Evolutionary conservation across 2,113 vertebrate genomes (phyloP), one percentile per base, ranked within the genome.

Genomic region (Alces alces): DNA sequence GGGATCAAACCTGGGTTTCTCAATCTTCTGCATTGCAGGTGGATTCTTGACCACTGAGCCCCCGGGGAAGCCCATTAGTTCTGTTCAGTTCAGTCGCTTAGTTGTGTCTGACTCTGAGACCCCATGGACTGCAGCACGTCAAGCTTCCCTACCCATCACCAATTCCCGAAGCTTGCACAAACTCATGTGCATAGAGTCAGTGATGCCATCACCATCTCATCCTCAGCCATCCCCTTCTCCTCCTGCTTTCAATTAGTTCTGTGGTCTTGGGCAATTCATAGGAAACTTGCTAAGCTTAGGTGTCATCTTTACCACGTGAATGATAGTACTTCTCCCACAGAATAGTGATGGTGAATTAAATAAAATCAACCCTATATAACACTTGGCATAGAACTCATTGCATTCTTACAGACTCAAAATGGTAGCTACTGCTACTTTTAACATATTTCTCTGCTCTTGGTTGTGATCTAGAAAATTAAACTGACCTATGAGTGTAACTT

Each of bases 381-480:
- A 79, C n/a, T 84, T n/a, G 17, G 57, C 55, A 70, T 0, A n/a
- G 58, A 80, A 39, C 1, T 6, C 66, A 70, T 54, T 54, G 39
- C 25, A 79, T 52, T n/a, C 83, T 47, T 55, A 58, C 78, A 92
- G 36, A 83, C 25, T 6, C 39, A 54, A 85, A 82, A 94, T 33
- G 27, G 58, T 27, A 83, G 78, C 50, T 86, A 36, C 23, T 92
- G 76, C 25, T 89, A 55, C 30, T 45, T 91, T 78, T 88, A 47
- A 76, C 30, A 76, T 30, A 82, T 50, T 86, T 96, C 54, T 28
- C 54, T 79, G 43, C 21, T 89, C n/a, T 60, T 50, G 60, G 83
- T 43, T 73, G n/a, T 80, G 86, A 95, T 55, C 33, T 93, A 94
- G 89, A 97, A 93, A 86, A 83, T 8, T 66, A 30, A 87, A 83